Evolutionary conservation across 2,888 invertebrate genomes (phyloP).

Genomic region (Lasioglossum pauxillum): DNA sequence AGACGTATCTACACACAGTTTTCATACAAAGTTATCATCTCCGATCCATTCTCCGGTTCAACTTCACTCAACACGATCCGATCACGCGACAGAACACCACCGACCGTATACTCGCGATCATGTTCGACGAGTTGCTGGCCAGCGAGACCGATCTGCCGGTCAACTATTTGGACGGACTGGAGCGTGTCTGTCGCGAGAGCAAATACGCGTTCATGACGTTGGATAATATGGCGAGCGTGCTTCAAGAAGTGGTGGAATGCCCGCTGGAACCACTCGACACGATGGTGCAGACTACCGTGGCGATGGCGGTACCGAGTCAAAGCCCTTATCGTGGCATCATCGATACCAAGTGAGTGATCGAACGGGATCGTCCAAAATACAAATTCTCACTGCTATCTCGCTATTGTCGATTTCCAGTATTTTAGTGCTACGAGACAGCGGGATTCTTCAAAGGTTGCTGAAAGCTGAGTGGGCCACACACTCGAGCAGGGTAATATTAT

Average conservation of each 20-base stretch:
- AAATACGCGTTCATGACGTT: constrained; percentile 82
- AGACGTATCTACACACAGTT: too few relatives aligned
- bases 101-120: constrained; percentile 72
- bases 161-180: constrained; percentile 79
- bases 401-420: constrained; percentile 70
- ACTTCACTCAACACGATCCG: not conserved
- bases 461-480: constrained; percentile 52
- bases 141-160: constrained; percentile 72
- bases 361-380: not conserved
- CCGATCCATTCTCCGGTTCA: not conserved
- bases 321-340: constrained; percentile 81
- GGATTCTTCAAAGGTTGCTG: constrained; percentile 79
- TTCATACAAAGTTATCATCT: not conserved
- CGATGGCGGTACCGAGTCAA: constrained; percentile 75
- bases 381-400: not conserved
- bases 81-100: constrained; percentile 73
- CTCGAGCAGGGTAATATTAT: constrained; percentile 31
- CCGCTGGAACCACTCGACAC: constrained; percentile 78
- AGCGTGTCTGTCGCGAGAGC: constrained; percentile 74
- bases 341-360: constrained; percentile 78
- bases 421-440: constrained; percentile 79
- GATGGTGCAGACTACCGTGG: constrained; percentile 80
- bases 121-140: constrained; percentile 76
- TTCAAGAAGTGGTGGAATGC: constrained; percentile 76
- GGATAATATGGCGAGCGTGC: constrained; percentile 77